phyloP scores from a whole-genome alignment of 2,113 vertebrate species.

The Bufo gargarizans region DNA sequence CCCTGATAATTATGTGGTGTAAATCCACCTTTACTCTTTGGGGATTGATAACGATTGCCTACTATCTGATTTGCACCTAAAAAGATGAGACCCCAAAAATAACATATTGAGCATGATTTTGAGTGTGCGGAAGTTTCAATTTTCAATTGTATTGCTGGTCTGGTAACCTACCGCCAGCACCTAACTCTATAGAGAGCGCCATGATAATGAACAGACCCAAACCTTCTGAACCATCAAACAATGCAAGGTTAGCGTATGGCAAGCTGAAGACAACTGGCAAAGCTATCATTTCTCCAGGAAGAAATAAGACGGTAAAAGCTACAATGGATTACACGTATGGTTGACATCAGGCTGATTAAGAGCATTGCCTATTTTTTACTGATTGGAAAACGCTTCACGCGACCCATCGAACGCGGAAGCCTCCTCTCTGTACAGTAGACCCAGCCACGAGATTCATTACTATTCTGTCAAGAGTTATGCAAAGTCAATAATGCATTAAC shows the following conservation, averaged over 20 bases:
- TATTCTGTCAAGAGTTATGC: conserved; percentile 24
- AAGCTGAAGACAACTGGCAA: not conserved
- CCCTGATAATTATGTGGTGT: too few relatives aligned
- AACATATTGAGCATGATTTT: too few relatives aligned
- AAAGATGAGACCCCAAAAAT: too few relatives aligned
- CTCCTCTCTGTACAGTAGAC: not conserved
- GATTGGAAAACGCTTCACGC: conserved; percentile 20
- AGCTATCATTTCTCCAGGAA: conserved; percentile 25
- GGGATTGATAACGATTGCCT: too few relatives aligned
- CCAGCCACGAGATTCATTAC: conserved; percentile 9
- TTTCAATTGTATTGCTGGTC: too few relatives aligned
- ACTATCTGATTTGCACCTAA: too few relatives aligned
- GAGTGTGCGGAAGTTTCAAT: too few relatives aligned
- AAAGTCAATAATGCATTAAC: conserved; percentile 50
- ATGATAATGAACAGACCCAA: not conserved
- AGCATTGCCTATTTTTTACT: conserved; percentile 27
- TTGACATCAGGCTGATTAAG: conserved; percentile 47
- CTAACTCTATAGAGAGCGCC: too few relatives aligned
- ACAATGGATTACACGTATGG: not conserved
- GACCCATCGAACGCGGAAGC: not conserved
- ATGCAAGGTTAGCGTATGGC: not conserved
- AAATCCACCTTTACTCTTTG: too few relatives aligned
- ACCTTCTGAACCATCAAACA: not conserved
- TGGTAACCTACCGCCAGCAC: too few relatives aligned
- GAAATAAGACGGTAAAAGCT: not conserved